These are phyloP conservation scores for Trogon surrucura DNA, from an alignment of 2,113 vertebrate genomes.

Conservation along the genomic window DNA sequence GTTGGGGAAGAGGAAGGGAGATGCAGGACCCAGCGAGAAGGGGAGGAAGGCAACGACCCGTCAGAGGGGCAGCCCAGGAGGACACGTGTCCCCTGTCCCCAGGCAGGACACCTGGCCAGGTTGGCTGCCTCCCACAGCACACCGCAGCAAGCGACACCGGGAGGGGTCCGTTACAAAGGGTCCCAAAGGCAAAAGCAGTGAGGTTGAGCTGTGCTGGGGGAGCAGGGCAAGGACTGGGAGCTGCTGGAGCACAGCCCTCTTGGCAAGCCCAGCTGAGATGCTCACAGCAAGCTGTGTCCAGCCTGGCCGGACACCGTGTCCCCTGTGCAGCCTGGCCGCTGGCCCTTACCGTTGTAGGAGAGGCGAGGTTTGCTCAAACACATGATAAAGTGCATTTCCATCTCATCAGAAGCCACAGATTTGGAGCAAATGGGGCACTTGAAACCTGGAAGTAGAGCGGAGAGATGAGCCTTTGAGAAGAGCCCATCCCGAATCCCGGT, in stretches of 20 bases:
- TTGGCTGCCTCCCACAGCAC: not conserved
- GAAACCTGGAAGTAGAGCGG: constrained; percentile 84
- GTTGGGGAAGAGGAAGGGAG: not conserved
- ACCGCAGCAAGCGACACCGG: rapidly evolving
- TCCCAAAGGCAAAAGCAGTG: not conserved
- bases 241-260: not conserved
- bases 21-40: not conserved
- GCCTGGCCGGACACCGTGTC: rapidly evolving
- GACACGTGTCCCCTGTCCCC: rapidly evolving
- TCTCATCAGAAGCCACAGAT: constrained; percentile 98
- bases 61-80: not conserved
- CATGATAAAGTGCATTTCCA: constrained; percentile 99
- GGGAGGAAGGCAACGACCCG: not conserved
- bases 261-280: not conserved
- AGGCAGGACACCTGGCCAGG: not conserved
- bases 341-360: constrained; percentile 93
- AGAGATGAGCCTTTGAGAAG: not conserved
- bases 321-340: not conserved
- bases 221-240: not conserved
- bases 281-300: not conserved
- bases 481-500: rapidly evolving
- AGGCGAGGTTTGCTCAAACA: constrained; percentile 99
- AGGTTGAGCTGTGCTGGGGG: not conserved
- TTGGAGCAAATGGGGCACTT: constrained; percentile 99
- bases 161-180: not conserved